These are phyloP conservation scores for Glaucomys volans DNA, from an alignment of 2,113 vertebrate species.

Conservation along the genomic window DNA sequence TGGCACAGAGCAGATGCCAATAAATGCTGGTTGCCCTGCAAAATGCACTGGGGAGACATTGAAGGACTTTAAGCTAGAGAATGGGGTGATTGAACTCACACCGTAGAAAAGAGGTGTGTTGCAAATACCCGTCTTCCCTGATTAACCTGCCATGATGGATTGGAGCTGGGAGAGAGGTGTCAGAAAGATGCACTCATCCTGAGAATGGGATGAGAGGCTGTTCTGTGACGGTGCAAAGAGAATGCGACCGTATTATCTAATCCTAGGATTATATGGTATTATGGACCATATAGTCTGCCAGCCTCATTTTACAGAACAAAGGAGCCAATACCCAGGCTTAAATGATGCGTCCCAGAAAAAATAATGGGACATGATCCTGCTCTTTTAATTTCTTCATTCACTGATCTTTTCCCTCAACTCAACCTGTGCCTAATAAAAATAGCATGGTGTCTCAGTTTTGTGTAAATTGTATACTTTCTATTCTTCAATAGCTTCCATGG, in stretches of 20 bases:
- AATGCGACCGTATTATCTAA: background rate
- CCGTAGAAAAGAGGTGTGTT: background rate
- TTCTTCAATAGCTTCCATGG: background rate
- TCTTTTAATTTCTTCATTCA: background rate
- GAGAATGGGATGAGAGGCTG: background rate
- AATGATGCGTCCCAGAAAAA: background rate
- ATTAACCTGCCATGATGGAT: background rate
- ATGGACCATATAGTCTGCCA: background rate
- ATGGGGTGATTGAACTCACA: background rate
- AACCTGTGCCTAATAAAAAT: background rate
- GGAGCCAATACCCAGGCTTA: background rate
- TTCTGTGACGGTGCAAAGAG: background rate
- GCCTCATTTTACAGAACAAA: background rate
- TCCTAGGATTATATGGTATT: background rate
- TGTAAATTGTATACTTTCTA: background rate
- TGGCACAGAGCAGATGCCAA: background rate
- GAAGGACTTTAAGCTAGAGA: background rate
- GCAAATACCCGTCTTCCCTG: slow-evolving; percentile 9
- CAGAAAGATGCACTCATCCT: background rate
- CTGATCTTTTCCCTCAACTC: background rate
- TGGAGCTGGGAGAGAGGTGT: background rate
- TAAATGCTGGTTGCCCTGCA: background rate
- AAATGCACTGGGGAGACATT: background rate
- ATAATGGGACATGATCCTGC: background rate
- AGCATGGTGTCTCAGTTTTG: background rate